A percentile compares a stretch with the other conserved stretches of the same genome.
Conservation (phyloP, 2,113 vertebrate species). For the Progne subis region DNA sequence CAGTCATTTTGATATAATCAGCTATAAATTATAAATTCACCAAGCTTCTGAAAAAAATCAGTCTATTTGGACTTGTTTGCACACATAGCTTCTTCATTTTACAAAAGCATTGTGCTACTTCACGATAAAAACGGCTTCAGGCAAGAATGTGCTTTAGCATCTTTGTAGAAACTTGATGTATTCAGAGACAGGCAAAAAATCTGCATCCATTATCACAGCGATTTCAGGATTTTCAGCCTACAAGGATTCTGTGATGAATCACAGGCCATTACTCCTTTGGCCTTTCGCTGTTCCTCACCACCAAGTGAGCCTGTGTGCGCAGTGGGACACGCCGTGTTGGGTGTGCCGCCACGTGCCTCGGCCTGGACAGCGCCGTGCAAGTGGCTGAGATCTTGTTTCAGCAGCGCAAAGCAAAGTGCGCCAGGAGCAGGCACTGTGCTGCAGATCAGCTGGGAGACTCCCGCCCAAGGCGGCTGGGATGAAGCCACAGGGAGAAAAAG, state of each 20-base stretch:
- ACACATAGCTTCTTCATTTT: background rate
- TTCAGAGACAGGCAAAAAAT: background rate
- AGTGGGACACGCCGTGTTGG: fast-evolving
- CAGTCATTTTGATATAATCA: background rate
- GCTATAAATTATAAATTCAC: background rate
- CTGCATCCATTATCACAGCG: background rate
- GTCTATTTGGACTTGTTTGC: background rate
- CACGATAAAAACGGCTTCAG: background rate
- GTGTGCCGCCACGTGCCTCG: background rate
- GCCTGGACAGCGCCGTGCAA: background rate
- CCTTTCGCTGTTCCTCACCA: background rate
- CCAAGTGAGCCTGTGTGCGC: background rate
- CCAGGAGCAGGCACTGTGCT: background rate
- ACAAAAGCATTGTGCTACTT: background rate
- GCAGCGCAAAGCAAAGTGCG: background rate
- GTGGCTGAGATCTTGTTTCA: background rate
- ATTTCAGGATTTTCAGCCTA: background rate
- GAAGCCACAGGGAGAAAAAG: background rate
- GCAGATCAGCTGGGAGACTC: background rate
- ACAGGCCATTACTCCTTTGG: background rate
- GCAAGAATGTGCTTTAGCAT: background rate
- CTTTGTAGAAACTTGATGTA: background rate
- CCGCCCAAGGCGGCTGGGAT: background rate
- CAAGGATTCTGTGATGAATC: background rate
- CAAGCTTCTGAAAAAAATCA: background rate